Evolutionary conservation across 2,888 invertebrate genomes (phyloP).

Genomic region (Cephus spinipes): DNA sequence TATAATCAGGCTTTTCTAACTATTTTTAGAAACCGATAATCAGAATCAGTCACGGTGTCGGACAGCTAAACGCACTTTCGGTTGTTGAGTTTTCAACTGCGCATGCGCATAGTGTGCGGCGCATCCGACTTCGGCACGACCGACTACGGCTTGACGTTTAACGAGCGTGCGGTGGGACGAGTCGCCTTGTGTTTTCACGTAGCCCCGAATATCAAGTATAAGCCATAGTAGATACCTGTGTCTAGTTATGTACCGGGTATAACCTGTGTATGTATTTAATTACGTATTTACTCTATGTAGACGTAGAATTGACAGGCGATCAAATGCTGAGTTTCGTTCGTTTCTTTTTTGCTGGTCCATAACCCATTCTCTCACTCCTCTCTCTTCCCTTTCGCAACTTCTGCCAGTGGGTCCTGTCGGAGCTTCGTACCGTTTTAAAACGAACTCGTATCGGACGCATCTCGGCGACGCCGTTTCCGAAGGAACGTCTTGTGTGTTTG

Average conservation of each 20-base stretch:
- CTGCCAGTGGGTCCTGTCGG: neutral
- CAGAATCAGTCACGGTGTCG: neutral
- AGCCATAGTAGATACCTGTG: neutral
- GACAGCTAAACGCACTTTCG: neutral
- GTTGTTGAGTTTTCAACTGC: neutral
- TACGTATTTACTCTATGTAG: neutral
- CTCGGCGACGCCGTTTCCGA: neutral
- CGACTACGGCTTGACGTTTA: neutral
- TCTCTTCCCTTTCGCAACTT: neutral
- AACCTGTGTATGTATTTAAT: neutral
- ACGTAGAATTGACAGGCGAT: constrained; percentile 1
- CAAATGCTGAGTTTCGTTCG: neutral
- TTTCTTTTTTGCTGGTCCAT: neutral
- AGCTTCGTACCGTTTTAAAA: neutral
- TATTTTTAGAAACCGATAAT: neutral
- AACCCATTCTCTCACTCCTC: neutral
- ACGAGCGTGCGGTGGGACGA: neutral
- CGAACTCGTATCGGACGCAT: neutral
- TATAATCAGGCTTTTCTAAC: neutral
- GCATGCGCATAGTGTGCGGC: neutral
- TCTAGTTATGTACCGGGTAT: neutral
- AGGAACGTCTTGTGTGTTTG: neutral
- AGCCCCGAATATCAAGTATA: neutral
- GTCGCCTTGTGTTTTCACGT: neutral
- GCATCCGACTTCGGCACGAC: neutral